These are phyloP conservation scores for Glyphotaelius pellucidus DNA, from an alignment of 2,888 invertebrate species.

Conservation along the genomic window DNA sequence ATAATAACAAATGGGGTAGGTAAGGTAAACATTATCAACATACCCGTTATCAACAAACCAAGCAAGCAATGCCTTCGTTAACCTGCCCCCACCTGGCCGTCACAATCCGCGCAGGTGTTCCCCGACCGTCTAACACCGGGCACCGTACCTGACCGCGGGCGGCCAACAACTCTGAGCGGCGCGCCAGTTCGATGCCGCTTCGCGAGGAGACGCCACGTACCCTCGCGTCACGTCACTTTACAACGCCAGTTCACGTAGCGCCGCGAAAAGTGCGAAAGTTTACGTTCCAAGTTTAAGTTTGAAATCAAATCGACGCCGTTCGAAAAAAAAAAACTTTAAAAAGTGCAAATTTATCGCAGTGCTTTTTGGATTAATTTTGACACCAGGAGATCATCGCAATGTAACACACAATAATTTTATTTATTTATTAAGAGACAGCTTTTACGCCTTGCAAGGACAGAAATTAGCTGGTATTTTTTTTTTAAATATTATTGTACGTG, in stretches of 20 bases:
- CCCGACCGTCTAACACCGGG: background rate
- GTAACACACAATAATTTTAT: background rate
- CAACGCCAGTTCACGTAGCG: background rate
- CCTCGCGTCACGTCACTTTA: background rate
- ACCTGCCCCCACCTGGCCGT: background rate
- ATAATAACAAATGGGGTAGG: background rate
- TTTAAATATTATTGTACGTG: no score
- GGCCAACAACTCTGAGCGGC: background rate
- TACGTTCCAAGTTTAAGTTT: no score
- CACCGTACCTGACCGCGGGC: background rate
- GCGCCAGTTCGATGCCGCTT: background rate
- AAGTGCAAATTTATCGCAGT: background rate
- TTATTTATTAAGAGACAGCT: background rate
- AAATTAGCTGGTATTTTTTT: background rate
- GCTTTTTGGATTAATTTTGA: background rate
- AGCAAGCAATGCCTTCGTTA: background rate
- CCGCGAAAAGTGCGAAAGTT: background rate
- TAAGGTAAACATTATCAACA: background rate
- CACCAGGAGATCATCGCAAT: background rate
- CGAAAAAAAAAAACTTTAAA: background rate
- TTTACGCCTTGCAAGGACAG: background rate
- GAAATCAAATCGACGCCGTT: background rate
- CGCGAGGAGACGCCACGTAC: background rate
- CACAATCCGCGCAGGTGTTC: background rate
- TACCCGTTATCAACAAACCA: background rate